Base-by-base conservation (phyloP, 2,113 vertebrate genomes). In the Apodemus sylvaticus region DNA sequence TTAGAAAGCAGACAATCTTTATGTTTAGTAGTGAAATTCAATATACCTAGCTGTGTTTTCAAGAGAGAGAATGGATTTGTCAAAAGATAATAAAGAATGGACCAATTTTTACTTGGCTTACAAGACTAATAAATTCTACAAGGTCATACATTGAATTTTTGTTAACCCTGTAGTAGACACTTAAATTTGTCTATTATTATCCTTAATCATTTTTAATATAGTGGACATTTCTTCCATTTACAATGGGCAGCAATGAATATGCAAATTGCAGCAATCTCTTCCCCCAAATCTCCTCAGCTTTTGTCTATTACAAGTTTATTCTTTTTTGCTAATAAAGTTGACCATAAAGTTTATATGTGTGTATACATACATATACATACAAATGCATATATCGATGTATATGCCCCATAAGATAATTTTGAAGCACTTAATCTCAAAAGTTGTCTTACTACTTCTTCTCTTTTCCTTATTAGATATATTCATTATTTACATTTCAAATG, bases 341-440 rank as follows among this genome's bases (percentile, higher is more conserved):
- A 94, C 7, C 3, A 90, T 78, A 36, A n/a, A 36, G 13, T 68
- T 5, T 66, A 31, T 66, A 31, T 66, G 26, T 70, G 5, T 70
- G 34, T 36, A 36, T 70, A 36, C 1, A 17, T 34, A 36, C 31
- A 64, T 64, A 31, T 3, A 36, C n/a, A n/a, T n/a, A n/a, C n/a
- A n/a, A n/a, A n/a, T n/a, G n/a, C n/a, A n/a, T n/a, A n/a, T n/a
- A n/a, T n/a, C n/a, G n/a, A 24, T 73, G 45, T 78, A 60, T 8
- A 12, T 82, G 93, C 94, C 79, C 90, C 60, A 62, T 96, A 77
- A 86, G 66, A 88, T 78, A 77, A 83, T 92, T 74, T 90, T 83
- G 22, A 92, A 83, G 83, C 29, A 78, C 55, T 90, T 91, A 60
- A 74, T 86, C 19, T 95, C 73, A 94, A 77, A 90, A 86, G 11